Evolutionary conservation across 2,113 vertebrate species (phyloP), one percentile per base, ranked within the genome.

Genomic region (Neolamprologus toae): DNA sequence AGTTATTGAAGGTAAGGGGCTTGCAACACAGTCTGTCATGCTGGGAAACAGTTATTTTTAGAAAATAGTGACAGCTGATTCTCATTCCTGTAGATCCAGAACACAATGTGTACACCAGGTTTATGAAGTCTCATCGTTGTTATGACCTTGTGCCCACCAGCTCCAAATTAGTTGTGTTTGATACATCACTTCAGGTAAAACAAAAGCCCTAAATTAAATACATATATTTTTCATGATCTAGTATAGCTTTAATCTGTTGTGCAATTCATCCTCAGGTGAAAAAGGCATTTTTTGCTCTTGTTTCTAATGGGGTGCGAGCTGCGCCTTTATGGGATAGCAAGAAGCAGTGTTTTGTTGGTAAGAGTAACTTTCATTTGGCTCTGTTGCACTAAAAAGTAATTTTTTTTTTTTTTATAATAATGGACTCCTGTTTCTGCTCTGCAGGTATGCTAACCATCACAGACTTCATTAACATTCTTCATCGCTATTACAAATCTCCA

Each of bases 301-400:
- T 99, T 85, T 98, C 98, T 71, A 99, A 99, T 28, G 98, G 98
- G 4, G 98, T 99, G 3, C 96, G 98, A 88, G 98, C 98, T 4
- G 98, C 98, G 0, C 98, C 98, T 3, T 96, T 99, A 21, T 99
- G 98, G 98, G 98, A 99, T 92, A 99, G 98, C 96, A 99, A 98
- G 90, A 98, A 96, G 92, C 98, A 99, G 86, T 98, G 98, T 89
- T 99, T 99, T 85, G 98, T 99, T 87, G 98, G 98, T 99, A 96
- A 97, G 79, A 6, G 2, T 9, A 5, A 21, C 45, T 85, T 83
- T 71, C 7, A 33, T 42, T 78, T 79, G 17, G 40, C 8, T 53
- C 14, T 54, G 16, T 59, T 71, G 87, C 7, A 7, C 7, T 66
- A 23, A 2, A 28, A 47, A 4, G n/a, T 37, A 28, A 54, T 1